A percentile compares a stretch with the other conserved stretches of the same genome.
Evolutionary conservation across 1,140 invertebrate species (phyloP).

Genomic region (Drosophila persimilis): DNA sequence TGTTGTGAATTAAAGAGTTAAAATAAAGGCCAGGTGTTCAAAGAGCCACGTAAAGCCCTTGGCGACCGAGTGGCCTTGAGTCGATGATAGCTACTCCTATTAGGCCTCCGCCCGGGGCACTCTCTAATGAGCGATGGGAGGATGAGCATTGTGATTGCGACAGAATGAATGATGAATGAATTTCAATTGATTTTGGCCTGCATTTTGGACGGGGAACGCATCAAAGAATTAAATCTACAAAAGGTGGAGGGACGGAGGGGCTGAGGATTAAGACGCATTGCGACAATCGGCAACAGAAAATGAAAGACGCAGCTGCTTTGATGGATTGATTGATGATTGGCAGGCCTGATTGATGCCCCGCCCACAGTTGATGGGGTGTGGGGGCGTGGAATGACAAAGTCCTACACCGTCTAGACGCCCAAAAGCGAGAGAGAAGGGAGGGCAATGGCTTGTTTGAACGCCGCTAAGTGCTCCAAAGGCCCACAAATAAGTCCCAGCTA

Average conservation of each 20-base stretch:
- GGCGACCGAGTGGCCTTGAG: too few species aligned
- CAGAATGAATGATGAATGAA: conserved; percentile 34
- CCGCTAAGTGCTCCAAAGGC: conserved; percentile 33
- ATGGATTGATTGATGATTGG: conserved; percentile 68
- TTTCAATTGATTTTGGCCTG: conserved; percentile 29
- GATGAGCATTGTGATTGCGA: conserved; percentile 26
- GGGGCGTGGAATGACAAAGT: conserved; percentile 5
- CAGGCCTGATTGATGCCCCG: conserved; percentile 55
- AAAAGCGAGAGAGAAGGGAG: conserved; percentile 1
- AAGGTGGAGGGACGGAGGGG: neutral
- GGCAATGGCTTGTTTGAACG: conserved; percentile 35
- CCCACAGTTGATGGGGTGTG: conserved; percentile 40
- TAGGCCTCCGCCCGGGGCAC: neutral
- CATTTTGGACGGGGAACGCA: conserved; percentile 2
- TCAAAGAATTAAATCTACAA: conserved; percentile 29
- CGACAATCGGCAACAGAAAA: conserved; percentile 20
- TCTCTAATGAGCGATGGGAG: conserved; percentile 42
- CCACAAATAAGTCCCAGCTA: conserved; percentile 40
- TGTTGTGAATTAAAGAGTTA: too few species aligned
- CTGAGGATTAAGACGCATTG: conserved; percentile 30
- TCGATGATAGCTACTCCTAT: conserved; percentile 6
- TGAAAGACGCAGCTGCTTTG: conserved; percentile 31
- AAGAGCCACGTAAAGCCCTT: too few species aligned
- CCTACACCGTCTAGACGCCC: conserved; percentile 41
- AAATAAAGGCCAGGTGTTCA: too few species aligned